phyloP scores from a whole-genome alignment of 2,797 vertebrate species.

The Pagetopsis macropterus region DNA sequence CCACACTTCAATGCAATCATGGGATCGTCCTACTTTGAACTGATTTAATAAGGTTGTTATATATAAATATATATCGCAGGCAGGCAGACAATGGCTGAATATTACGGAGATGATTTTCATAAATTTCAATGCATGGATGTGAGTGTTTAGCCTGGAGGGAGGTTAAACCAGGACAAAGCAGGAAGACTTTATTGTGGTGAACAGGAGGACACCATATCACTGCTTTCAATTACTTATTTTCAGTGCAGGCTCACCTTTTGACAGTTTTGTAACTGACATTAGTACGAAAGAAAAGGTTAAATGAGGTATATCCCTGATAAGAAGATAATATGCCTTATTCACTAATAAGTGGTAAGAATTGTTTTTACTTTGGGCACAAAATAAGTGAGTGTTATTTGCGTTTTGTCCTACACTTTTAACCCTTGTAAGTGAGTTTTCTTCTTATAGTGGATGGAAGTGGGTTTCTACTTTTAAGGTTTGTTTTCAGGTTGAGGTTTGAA shows the following conservation, averaged over 20 bases:
- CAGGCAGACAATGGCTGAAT: constrained; percentile 85
- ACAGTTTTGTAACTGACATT: constrained; percentile 9
- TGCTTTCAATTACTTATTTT: constrained; percentile 23
- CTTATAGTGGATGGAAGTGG: not conserved
- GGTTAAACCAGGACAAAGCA: constrained; percentile 72
- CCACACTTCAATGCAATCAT: constrained; percentile 85
- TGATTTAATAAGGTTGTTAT: constrained; percentile 95
- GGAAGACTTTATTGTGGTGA: constrained; percentile 60
- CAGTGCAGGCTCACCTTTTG: constrained; percentile 30
- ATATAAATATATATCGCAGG: constrained; percentile 82
- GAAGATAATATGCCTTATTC: not conserved
- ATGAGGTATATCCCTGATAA: constrained; percentile 21
- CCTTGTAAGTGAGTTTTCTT: too few species aligned
- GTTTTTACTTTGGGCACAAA: too few species aligned
- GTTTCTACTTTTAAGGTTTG: not conserved
- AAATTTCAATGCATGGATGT: constrained; percentile 86
- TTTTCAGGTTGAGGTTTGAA: not conserved
- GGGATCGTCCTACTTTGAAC: constrained; percentile 78
- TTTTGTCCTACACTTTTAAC: too few species aligned
- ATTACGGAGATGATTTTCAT: constrained; percentile 92
- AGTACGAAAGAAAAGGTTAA: constrained; percentile 22
- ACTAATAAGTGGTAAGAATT: too few species aligned
- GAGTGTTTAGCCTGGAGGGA: constrained; percentile 73
- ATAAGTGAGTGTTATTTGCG: too few species aligned
- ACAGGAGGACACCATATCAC: constrained; percentile 34